Evolutionary conservation across 1,140 invertebrate genomes (phyloP).

Genomic region (Cephus cinctus): DNA sequence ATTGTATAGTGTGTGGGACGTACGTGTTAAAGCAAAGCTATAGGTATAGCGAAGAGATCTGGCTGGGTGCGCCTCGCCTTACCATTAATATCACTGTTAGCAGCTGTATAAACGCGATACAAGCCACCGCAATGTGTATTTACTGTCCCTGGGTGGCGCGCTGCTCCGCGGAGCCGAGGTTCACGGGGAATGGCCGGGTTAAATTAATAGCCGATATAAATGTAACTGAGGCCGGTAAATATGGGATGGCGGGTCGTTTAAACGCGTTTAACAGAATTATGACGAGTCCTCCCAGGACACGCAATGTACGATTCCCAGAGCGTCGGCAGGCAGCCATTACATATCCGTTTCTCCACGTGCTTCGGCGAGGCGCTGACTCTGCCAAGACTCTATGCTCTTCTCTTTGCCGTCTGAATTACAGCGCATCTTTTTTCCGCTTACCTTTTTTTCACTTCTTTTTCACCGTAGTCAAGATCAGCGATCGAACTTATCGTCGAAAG

Average conservation of each 20-base stretch:
- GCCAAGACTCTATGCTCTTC: too few relatives aligned
- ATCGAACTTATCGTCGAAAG: too few relatives aligned
- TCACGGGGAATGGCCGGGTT: too few relatives aligned
- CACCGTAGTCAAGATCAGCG: too few relatives aligned
- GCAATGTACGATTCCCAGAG: too few relatives aligned
- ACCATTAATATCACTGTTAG: conserved; percentile 1
- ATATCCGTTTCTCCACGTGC: too few relatives aligned
- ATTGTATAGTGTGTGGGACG: too few relatives aligned
- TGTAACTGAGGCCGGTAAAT: conserved; percentile 17
- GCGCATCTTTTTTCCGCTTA: too few relatives aligned
- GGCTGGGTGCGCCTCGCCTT: neutral
- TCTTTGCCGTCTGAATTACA: too few relatives aligned
- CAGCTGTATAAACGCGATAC: conserved; percentile 3
- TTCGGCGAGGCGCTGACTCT: too few relatives aligned
- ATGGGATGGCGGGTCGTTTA: conserved; percentile 4
- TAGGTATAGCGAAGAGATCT: neutral
- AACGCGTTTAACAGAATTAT: conserved; percentile 14
- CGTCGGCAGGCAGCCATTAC: too few relatives aligned
- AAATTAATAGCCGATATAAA: conserved; percentile 21
- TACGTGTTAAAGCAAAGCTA: neutral
- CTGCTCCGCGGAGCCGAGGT: conserved; percentile 11
- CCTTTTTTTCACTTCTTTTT: too few relatives aligned
- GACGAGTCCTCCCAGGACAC: conserved; percentile 15
- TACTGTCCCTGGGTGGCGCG: neutral
- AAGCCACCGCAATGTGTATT: conserved; percentile 2